Conservation (phyloP, 2,888 invertebrate species). For the Zele albiditarsus region DNA sequence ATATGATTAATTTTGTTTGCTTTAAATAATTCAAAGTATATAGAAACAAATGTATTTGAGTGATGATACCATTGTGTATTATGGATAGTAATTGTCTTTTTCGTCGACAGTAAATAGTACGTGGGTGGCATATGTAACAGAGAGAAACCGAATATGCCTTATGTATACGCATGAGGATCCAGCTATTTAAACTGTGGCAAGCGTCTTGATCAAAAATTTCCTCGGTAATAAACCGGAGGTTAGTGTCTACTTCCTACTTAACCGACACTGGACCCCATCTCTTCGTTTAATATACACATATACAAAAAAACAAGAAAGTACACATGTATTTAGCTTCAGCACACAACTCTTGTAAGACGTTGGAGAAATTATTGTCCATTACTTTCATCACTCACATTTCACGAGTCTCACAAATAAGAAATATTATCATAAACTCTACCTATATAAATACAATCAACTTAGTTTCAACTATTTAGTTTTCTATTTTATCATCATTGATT, state of each 20-base stretch:
- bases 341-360: conserved; percentile 42
- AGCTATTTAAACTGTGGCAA: conserved; percentile 57
- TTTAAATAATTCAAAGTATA: not conserved
- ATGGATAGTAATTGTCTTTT: conserved; percentile 13
- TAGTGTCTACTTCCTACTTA: conserved; percentile 66
- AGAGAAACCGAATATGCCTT: conserved; percentile 44
- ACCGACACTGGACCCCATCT: conserved; percentile 47
- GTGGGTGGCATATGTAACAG: conserved; percentile 47
- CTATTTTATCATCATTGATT: not conserved
- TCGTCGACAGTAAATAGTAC: conserved; percentile 39
- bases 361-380: not conserved
- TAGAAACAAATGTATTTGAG: not conserved
- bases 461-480: not conserved
- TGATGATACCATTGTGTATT: not conserved
- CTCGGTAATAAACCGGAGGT: conserved; percentile 60
- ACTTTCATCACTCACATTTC: too few relatives aligned
- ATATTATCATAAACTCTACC: too few relatives aligned
- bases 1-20: not conserved
- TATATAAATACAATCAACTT: too few relatives aligned
- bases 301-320: not conserved
- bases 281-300: conserved; percentile 12
- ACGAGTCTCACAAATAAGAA: too few relatives aligned
- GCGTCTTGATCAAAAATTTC: conserved; percentile 64
- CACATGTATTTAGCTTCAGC: conserved; percentile 4
- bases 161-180: conserved; percentile 48